Conservation (phyloP, 2,888 invertebrate species). For the Eumacrocentrus americanus region DNA sequence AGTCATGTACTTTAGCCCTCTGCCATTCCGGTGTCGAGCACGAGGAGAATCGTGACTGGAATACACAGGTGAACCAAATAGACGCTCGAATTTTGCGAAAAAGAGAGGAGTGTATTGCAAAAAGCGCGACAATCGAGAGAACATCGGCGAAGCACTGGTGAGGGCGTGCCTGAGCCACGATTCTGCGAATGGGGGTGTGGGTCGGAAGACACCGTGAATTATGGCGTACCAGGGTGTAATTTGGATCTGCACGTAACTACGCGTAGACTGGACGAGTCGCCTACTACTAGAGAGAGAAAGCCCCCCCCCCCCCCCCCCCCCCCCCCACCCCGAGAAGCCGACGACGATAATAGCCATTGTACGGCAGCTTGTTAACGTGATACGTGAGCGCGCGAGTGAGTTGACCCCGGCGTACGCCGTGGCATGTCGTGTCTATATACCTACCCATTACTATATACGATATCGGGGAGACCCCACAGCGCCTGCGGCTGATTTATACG, state of each 20-base stretch:
- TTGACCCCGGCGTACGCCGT: conserved; percentile 34
- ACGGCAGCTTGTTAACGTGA: conserved; percentile 43
- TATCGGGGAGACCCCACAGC: conserved; percentile 17
- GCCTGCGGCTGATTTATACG: conserved; percentile 35
- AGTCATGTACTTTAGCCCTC: conserved; percentile 11
- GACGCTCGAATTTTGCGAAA: not conserved
- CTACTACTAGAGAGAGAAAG: not conserved
- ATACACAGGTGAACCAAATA: conserved; percentile 38
- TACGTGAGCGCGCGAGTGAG: conserved; percentile 35
- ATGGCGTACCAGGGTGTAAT: conserved; percentile 28
- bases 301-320: not conserved
- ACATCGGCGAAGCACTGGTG: conserved; percentile 16
- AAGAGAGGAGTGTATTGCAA: conserved; percentile 1
- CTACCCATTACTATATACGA: conserved; percentile 30
- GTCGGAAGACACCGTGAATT: conserved; percentile 28
- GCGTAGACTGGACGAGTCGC: not conserved
- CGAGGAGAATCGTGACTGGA: conserved; percentile 42
- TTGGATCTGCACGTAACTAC: conserved; percentile 28
- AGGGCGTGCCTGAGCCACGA: conserved; percentile 14
- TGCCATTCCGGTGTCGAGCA: conserved; percentile 32
- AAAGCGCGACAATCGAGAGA: conserved; percentile 26
- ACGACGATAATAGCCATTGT: conserved; percentile 49
- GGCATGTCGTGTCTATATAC: conserved; percentile 36
- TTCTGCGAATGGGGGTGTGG: conserved; percentile 11
- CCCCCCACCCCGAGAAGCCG: conserved; percentile 23